Evolutionary conservation across 2,113 vertebrate species (phyloP), one percentile per base, ranked within the genome.

Genomic region (Castor canadensis): DNA sequence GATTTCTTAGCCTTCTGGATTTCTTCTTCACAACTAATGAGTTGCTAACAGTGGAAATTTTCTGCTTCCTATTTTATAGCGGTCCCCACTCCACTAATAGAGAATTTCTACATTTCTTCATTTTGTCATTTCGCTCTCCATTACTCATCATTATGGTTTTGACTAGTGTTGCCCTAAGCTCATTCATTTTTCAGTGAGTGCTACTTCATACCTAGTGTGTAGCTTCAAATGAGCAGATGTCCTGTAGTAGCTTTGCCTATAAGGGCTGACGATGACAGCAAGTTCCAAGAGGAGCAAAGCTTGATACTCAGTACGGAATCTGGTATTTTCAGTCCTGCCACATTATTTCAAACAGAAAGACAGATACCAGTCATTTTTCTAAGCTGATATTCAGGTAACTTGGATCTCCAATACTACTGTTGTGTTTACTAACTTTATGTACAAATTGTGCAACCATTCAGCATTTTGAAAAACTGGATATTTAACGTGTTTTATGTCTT

Each of bases 401-500:
- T 5, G 1, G 16, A 8, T 60, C 45, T 72, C 4, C 32, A 77
- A 64, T 12, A 35, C 2, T 58, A 6, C 7, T 58, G 82, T 47
- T 8, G 16, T 40, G n/a, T 89, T 62, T 87, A 73, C 13, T 49
- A n/a, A 9, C 12, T 49, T 87, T 35, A 35, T 82, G 10, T 26
- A 90, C 9, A 81, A 80, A 64, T 43, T 67, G n/a, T 62, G 16
- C 0, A n/a, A 67, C 0, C 67, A 38, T 54, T 67, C 35, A 62
- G 5, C 9, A n/a, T 66, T 82, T 88, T 86, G 22, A 38, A 72
- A 35, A 88, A 45, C 26, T 72, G 26, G 13, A 5, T 67, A 26
- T 45, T 95, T 93, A 80, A 79, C 38, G 47, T 81, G 19, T 45
- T 92, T 94, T 45, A n/a, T 89, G 66, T 58, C 11, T 83, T 96